phyloP scores from a whole-genome alignment of 35 echinoderm and acorn worm species.

The Stichopus chloronotus region DNA sequence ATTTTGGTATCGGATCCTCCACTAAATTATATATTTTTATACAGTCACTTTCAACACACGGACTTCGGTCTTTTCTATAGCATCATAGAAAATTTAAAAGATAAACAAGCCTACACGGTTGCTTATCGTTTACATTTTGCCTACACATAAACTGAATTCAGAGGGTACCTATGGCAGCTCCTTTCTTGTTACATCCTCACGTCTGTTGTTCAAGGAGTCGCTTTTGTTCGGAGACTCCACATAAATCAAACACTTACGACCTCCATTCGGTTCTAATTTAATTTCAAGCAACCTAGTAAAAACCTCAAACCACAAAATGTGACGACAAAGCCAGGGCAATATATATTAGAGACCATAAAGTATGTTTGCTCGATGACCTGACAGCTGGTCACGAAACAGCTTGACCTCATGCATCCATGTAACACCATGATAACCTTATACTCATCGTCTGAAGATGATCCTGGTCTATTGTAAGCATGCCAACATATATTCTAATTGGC shows the following conservation, averaged over 20 bases:
- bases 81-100: no score
- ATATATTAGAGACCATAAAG: neutral
- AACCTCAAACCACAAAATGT: neutral
- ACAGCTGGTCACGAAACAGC: slow-evolving; percentile 19
- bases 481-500: slow-evolving; percentile 59
- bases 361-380: neutral
- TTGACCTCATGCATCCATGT: neutral
- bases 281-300: neutral
- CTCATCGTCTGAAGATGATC: slow-evolving; percentile 6
- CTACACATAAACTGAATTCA: no score
- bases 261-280: neutral
- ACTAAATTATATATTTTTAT: no score
- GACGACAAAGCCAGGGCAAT: neutral
- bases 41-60: no score
- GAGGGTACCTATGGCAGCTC: no score
- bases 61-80: no score
- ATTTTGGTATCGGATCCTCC: no score
- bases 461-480: slow-evolving; percentile 2
- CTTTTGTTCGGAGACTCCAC: neutral
- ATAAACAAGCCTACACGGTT: no score
- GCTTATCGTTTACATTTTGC: no score
- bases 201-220: neutral
- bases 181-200: neutral
- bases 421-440: neutral
- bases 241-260: neutral